phyloP scores from a whole-genome alignment of 2,797 vertebrate species.

The Sebastes iracundus region DNA sequence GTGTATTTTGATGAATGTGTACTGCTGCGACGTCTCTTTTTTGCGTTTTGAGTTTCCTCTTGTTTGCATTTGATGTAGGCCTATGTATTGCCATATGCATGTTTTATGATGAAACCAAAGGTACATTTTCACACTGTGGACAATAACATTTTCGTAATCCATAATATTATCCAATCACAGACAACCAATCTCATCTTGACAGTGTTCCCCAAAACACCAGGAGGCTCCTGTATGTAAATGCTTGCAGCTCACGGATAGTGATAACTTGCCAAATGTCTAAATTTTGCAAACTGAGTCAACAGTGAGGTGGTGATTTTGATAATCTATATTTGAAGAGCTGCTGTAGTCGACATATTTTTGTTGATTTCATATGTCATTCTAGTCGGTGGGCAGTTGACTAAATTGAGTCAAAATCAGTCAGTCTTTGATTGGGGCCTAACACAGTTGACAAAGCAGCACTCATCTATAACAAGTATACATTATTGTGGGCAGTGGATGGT shows the following conservation, averaged over 20 bases:
- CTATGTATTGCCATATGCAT: too few species aligned
- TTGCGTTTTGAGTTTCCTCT: too few species aligned
- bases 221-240: background rate
- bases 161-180: background rate
- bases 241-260: background rate
- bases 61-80: too few species aligned
- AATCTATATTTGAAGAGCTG: background rate
- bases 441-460: background rate
- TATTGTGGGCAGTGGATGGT: slow-evolving; percentile 1
- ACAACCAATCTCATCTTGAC: background rate
- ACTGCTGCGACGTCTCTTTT: too few species aligned
- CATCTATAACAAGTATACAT: background rate
- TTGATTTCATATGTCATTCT: background rate
- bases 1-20: too few species aligned
- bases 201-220: background rate
- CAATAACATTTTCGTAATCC: too few species aligned
- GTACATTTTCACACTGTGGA: too few species aligned
- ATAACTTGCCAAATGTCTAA: background rate
- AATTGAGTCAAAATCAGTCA: background rate
- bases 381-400: background rate
- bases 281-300: background rate
- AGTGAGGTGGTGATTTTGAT: background rate
- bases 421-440: background rate
- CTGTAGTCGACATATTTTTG: background rate
- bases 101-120: too few species aligned